These are phyloP conservation scores for Drosophila nasuta DNA, from an alignment of 1,140 invertebrate species.

Conservation along the genomic window DNA sequence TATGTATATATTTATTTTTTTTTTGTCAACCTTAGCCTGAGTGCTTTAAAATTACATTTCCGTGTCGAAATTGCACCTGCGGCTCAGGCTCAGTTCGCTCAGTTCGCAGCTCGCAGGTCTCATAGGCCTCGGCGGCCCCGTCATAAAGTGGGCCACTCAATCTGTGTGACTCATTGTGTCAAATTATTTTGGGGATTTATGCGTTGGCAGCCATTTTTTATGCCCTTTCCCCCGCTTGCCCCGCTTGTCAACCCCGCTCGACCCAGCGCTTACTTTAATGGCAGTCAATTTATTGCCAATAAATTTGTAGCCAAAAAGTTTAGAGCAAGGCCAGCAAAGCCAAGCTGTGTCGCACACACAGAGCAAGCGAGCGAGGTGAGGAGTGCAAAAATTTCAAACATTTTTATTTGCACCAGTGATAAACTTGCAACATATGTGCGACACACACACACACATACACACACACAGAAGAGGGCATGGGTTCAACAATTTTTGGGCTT, in stretches of 20 bases:
- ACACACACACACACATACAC: slow-evolving; percentile 11
- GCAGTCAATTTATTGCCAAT: slow-evolving; percentile 83
- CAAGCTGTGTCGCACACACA: neutral
- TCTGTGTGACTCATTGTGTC: slow-evolving; percentile 82
- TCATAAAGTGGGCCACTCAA: slow-evolving; percentile 72
- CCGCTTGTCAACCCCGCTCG: neutral
- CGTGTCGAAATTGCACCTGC: slow-evolving; percentile 79
- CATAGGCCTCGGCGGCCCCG: slow-evolving; percentile 26
- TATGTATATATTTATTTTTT: slow-evolving; percentile 5
- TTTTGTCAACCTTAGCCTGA: slow-evolving; percentile 40
- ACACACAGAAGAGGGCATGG: neutral
- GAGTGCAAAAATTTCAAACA: slow-evolving; percentile 62
- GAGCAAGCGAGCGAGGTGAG: neutral
- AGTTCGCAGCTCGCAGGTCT: slow-evolving; percentile 6
- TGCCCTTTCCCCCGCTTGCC: slow-evolving; percentile 7
- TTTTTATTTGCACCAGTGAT: slow-evolving; percentile 80
- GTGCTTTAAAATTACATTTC: slow-evolving; percentile 81
- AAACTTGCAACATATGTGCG: slow-evolving; percentile 80
- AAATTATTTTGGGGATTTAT: slow-evolving; percentile 82
- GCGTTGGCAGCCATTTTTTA: slow-evolving; percentile 79
- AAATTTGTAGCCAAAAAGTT: slow-evolving; percentile 84
- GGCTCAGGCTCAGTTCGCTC: slow-evolving; percentile 28
- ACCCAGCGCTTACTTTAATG: slow-evolving; percentile 72
- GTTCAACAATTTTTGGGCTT: slow-evolving; percentile 5
- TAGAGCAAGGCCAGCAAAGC: slow-evolving; percentile 68